phyloP scores from a whole-genome alignment of 35 echinoderm and acorn worm species.

The Heliocidaris erythrogramma region DNA sequence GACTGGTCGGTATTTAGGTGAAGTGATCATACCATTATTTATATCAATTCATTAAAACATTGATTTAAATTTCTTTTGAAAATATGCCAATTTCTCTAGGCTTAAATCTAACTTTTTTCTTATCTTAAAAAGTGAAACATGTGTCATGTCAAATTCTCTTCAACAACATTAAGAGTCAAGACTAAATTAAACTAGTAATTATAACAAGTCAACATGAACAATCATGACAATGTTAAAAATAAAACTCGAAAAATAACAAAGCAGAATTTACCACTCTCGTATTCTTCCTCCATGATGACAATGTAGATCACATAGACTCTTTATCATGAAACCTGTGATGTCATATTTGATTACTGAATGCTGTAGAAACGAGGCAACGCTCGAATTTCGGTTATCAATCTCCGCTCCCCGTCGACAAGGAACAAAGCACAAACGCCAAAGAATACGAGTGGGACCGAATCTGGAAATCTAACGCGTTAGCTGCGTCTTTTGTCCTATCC shows the following conservation, averaged over 20 bases:
- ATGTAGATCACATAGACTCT: not conserved
- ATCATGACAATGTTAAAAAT: not conserved
- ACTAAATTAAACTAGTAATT: not conserved
- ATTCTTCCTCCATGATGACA: slow-evolving; percentile 3
- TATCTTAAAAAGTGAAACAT: no score
- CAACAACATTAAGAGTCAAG: no score
- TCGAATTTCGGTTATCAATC: not conserved
- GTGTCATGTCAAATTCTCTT: no score
- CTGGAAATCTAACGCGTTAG: not conserved
- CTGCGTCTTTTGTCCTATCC: not conserved
- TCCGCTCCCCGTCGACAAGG: not conserved
- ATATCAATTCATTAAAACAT: no score
- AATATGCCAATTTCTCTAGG: no score
- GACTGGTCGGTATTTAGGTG: no score
- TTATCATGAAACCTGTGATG: not conserved
- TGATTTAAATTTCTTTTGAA: no score
- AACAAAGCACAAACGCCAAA: not conserved
- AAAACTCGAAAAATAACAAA: not conserved
- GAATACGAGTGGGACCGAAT: not conserved
- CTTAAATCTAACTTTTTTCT: no score
- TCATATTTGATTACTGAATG: not conserved
- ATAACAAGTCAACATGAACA: not conserved
- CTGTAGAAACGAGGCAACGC: no score
- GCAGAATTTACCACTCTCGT: not conserved
- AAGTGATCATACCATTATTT: no score